A percentile compares a stretch with the other conserved stretches of the same genome.
Evolutionary conservation across 35 echinoderm and acorn worm genomes (phyloP).

Genomic region (Anneissia japonica): DNA sequence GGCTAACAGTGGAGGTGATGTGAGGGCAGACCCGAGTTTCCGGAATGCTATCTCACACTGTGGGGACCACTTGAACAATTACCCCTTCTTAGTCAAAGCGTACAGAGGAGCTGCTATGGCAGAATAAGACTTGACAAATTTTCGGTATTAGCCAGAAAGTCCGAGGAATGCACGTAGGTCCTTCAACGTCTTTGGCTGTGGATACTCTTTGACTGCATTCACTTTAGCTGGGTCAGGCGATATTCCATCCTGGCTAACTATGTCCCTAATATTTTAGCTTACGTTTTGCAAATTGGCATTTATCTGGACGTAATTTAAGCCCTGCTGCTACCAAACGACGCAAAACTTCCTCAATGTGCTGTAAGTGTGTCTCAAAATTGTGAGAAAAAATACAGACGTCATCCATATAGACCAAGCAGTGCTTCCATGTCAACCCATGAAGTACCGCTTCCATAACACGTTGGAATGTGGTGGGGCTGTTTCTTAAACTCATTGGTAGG

Average conservation of each 20-base stretch:
- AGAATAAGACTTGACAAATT: slow-evolving; percentile 15
- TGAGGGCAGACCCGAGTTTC: too few species aligned
- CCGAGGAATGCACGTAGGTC: slow-evolving; percentile 23
- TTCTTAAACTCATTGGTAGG: slow-evolving; percentile 1
- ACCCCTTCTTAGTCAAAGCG: slow-evolving; percentile 22
- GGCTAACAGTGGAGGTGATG: too few species aligned
- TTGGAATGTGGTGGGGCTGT: slow-evolving; percentile 11
- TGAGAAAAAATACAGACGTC: slow-evolving; percentile 14
- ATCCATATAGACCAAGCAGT: slow-evolving; percentile 29
- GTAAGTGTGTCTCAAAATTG: slow-evolving; percentile 12
- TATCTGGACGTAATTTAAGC: slow-evolving; percentile 24
- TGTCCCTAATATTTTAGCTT: slow-evolving; percentile 7
- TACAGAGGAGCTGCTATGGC: slow-evolving; percentile 14
- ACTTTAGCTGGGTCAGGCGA: slow-evolving; percentile 22
- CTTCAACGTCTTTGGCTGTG: slow-evolving; percentile 7
- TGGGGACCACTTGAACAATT: too few species aligned
- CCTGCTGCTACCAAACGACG: neutral
- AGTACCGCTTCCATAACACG: slow-evolving; percentile 33
- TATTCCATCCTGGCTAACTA: slow-evolving; percentile 16
- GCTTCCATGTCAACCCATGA: slow-evolving; percentile 21
- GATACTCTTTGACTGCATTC: slow-evolving; percentile 11
- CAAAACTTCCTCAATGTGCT: neutral
- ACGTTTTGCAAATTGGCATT: slow-evolving; percentile 2
- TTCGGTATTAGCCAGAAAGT: slow-evolving; percentile 16
- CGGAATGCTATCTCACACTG: too few species aligned